A percentile compares a stretch with the other conserved stretches of the same genome.
Conservation (phyloP, 2,888 invertebrate genomes). For the Synanthedon formicaeformis region DNA sequence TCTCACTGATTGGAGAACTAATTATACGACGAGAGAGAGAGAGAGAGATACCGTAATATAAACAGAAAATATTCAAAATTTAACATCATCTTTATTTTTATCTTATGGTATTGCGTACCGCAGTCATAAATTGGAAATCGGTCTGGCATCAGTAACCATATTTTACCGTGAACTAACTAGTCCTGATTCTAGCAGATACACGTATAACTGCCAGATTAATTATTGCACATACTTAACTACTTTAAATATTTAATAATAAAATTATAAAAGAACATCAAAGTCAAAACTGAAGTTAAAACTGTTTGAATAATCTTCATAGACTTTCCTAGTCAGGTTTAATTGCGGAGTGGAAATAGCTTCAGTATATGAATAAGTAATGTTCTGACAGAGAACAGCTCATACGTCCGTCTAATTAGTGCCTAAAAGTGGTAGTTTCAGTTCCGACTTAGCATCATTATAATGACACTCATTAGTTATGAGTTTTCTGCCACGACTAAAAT, state of each 20-base stretch:
- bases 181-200: no score
- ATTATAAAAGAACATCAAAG: background rate
- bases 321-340: slow-evolving; percentile 4
- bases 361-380: slow-evolving; percentile 17
- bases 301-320: background rate
- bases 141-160: no score
- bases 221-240: background rate
- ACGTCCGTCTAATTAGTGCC: slow-evolving; percentile 10
- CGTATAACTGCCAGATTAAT: no score
- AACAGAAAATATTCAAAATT: no score
- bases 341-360: slow-evolving; percentile 14
- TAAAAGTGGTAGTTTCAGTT: slow-evolving; percentile 3
- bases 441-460: background rate
- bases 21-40: no score
- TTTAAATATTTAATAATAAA: background rate
- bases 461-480: background rate
- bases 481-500: background rate
- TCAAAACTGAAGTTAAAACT: background rate
- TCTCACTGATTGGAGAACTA: no score
- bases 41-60: no score
- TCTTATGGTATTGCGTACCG: no score
- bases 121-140: no score
- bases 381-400: slow-evolving; percentile 5
- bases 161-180: no score
- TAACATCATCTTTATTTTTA: no score